These are phyloP conservation scores for Nycticorax nycticorax DNA, from an alignment of 2,113 vertebrate genomes.

Conservation along the genomic window DNA sequence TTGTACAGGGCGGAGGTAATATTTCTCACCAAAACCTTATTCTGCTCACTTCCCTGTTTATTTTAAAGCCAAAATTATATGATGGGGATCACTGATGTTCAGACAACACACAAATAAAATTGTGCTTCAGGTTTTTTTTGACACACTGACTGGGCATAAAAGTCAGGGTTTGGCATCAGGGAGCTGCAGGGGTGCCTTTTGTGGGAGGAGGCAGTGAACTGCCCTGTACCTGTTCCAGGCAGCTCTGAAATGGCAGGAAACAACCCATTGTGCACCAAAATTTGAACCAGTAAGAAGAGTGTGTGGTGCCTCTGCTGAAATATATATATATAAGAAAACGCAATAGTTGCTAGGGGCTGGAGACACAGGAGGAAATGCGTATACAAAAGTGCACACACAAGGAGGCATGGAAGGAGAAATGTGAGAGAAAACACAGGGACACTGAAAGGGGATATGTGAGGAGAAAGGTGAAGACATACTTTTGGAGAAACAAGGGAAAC, in stretches of 20 bases:
- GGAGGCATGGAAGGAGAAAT: not conserved
- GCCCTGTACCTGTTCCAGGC: not conserved
- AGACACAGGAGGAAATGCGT: not conserved
- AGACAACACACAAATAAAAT: not conserved
- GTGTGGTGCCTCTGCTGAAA: not conserved
- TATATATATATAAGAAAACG: fast-evolving
- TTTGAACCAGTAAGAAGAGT: not conserved
- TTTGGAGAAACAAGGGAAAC: not conserved
- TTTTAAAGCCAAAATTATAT: not conserved
- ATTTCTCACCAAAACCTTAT: not conserved
- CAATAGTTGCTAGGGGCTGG: not conserved
- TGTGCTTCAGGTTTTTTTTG: not conserved
- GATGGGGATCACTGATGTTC: not conserved
- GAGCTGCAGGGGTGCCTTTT: not conserved
- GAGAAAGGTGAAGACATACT: fast-evolving
- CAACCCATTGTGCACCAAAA: not conserved
- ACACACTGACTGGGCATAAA: fast-evolving
- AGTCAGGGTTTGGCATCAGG: not conserved
- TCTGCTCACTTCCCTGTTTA: not conserved
- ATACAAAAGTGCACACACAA: fast-evolving
- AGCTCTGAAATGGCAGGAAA: not conserved
- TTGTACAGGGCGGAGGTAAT: slow-evolving; percentile 94
- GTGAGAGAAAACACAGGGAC: not conserved
- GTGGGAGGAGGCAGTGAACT: not conserved
- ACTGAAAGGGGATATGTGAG: not conserved